These are phyloP conservation scores for Drosophila subquinaria DNA, from an alignment of 2,888 invertebrate species.

Conservation along the genomic window DNA sequence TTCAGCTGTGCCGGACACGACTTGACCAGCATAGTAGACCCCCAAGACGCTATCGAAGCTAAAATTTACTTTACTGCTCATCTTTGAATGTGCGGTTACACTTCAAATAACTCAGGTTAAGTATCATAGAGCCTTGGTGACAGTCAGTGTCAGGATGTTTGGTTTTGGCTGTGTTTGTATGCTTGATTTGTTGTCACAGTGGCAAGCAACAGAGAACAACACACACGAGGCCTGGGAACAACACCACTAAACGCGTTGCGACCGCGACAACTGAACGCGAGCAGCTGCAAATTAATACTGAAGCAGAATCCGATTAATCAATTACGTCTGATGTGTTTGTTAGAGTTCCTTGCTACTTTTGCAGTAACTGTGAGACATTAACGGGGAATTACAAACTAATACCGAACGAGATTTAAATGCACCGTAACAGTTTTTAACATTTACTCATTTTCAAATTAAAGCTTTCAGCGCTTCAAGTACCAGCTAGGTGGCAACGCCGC, in stretches of 20 bases:
- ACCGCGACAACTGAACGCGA: slow-evolving; percentile 44
- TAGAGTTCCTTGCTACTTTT: background rate
- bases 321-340: background rate
- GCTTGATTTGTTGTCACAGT: slow-evolving; percentile 30
- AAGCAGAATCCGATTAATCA: slow-evolving; percentile 40
- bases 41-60: slow-evolving; percentile 82
- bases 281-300: slow-evolving; percentile 64
- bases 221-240: slow-evolving; percentile 5
- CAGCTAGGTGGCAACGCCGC: slow-evolving; percentile 35
- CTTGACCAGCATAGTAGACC: slow-evolving; percentile 85
- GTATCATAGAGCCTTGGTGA: slow-evolving; percentile 29
- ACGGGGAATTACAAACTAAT: slow-evolving; percentile 21
- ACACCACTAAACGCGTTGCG: slow-evolving; percentile 20
- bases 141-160: slow-evolving; percentile 47
- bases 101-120: background rate
- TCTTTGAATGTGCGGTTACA: slow-evolving; percentile 35
- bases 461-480: slow-evolving; percentile 15
- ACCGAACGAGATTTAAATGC: background rate
- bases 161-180: slow-evolving; percentile 12
- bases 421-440: background rate
- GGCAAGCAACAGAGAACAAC: slow-evolving; percentile 26
- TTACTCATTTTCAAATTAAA: slow-evolving; percentile 25
- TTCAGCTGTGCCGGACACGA: slow-evolving; percentile 83
- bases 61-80: slow-evolving; percentile 84
- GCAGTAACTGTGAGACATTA: background rate